These are phyloP conservation scores for Lonchura striata DNA, from an alignment of 2,113 vertebrate species.

Conservation along the genomic window DNA sequence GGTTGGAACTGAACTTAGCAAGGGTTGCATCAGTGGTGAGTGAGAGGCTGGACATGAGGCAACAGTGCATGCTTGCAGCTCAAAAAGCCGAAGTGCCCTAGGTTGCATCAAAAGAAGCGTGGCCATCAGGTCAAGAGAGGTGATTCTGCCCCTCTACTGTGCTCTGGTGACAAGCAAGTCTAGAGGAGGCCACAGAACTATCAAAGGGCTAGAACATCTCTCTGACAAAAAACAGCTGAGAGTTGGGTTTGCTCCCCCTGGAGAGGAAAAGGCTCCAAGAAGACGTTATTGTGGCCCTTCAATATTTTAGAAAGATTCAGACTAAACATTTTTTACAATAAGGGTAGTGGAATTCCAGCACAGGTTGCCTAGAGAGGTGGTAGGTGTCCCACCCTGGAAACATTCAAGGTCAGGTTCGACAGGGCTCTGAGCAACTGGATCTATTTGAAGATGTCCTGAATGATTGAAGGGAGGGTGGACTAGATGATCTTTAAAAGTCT, in stretches of 20 bases:
- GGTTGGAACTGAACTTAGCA: neutral
- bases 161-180: neutral
- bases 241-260: neutral
- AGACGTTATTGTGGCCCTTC: neutral
- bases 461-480: neutral
- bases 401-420: neutral
- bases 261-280: neutral
- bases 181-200: neutral
- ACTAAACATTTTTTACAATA: neutral
- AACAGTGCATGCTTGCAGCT: neutral
- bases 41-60: neutral
- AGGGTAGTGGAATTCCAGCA: neutral
- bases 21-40: neutral
- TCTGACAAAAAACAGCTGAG: neutral
- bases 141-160: neutral
- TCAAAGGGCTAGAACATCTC: neutral
- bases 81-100: neutral
- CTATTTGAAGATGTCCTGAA: neutral
- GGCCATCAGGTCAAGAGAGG: neutral
- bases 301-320: neutral
- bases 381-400: neutral
- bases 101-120: neutral
- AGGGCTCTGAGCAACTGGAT: neutral
- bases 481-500: neutral
- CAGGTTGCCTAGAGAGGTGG: neutral